phyloP scores from a whole-genome alignment of 2,888 invertebrate species.

The Diplazon laetatorius region DNA sequence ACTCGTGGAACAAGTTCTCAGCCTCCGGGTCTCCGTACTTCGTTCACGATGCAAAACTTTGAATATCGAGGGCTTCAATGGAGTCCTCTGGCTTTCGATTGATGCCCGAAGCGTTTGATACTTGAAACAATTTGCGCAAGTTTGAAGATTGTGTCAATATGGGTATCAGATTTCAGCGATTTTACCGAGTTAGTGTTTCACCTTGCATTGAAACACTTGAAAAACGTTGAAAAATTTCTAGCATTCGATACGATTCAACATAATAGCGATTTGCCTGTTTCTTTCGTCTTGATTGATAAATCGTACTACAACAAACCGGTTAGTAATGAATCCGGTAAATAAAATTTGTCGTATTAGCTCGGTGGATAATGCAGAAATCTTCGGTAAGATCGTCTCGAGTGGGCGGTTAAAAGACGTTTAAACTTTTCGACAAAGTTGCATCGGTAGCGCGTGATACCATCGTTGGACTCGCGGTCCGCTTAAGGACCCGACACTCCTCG shows the following conservation, averaged over 20 bases:
- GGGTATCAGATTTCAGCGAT: too few relatives aligned
- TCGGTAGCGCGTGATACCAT: conserved; percentile 21
- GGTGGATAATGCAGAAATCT: not conserved
- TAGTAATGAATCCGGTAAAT: conserved; percentile 5
- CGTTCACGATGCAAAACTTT: conserved; percentile 67
- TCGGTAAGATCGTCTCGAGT: not conserved
- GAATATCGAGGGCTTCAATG: conserved; percentile 63
- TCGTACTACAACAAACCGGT: not conserved
- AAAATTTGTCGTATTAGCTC: not conserved
- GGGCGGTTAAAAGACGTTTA: conserved; percentile 16
- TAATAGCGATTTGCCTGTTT: too few relatives aligned
- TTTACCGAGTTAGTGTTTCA: too few relatives aligned
- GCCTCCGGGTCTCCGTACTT: conserved; percentile 21
- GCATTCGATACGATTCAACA: too few relatives aligned
- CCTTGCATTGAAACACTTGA: too few relatives aligned
- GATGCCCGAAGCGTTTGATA: not conserved
- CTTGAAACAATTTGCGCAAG: too few relatives aligned
- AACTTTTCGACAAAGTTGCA: conserved; percentile 18
- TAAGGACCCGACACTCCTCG: conserved; percentile 37
- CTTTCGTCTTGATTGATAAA: too few relatives aligned
- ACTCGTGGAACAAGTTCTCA: not conserved
- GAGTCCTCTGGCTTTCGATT: not conserved
- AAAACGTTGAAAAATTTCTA: too few relatives aligned
- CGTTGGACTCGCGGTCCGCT: conserved; percentile 36
- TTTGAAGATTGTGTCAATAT: too few relatives aligned